Percentiles rank a stretch among this genome's conserved stretches.
Conservation (phyloP, 92 coral and sea anemone species). For the Actinernus sp. region DNA sequence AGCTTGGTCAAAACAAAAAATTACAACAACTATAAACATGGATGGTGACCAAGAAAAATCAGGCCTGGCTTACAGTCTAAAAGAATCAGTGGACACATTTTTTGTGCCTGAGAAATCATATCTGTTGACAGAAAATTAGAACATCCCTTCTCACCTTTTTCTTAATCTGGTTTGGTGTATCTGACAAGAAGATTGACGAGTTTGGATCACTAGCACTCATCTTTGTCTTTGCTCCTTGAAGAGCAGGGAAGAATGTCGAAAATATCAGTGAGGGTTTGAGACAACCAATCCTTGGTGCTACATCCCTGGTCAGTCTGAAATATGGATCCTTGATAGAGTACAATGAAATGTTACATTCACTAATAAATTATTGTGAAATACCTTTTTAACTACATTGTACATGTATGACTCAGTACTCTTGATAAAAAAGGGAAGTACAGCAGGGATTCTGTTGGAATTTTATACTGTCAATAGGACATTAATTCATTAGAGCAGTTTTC, state of each 20-base stretch:
- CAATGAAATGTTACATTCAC: neutral
- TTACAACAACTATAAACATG: too few relatives aligned
- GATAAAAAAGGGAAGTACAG: too few relatives aligned
- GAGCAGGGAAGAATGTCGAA: constrained; percentile 98
- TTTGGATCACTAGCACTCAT: constrained; percentile 99
- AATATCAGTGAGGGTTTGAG: constrained; percentile 95
- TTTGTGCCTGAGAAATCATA: too few relatives aligned
- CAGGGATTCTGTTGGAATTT: too few relatives aligned
- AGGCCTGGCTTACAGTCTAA: too few relatives aligned
- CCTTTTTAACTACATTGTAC: neutral
- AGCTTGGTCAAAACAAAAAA: too few relatives aligned
- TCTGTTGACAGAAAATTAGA: too few relatives aligned
- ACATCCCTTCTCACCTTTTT: constrained; percentile 79
- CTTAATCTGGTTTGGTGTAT: constrained; percentile 92
- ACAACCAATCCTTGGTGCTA: constrained; percentile 96
- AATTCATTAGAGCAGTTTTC: too few relatives aligned
- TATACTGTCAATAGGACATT: too few relatives aligned
- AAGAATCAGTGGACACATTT: too few relatives aligned
- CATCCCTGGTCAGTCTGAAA: constrained; percentile 98
- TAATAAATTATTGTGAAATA: neutral
- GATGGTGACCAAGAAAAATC: too few relatives aligned
- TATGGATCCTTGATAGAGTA: constrained; percentile 99
- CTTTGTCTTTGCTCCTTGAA: constrained; percentile 99
- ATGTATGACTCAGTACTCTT: too few relatives aligned
- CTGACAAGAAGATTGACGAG: constrained; percentile 95